These are phyloP conservation scores for Empis stercorea DNA, from an alignment of 2,888 invertebrate genomes.

Conservation along the genomic window DNA sequence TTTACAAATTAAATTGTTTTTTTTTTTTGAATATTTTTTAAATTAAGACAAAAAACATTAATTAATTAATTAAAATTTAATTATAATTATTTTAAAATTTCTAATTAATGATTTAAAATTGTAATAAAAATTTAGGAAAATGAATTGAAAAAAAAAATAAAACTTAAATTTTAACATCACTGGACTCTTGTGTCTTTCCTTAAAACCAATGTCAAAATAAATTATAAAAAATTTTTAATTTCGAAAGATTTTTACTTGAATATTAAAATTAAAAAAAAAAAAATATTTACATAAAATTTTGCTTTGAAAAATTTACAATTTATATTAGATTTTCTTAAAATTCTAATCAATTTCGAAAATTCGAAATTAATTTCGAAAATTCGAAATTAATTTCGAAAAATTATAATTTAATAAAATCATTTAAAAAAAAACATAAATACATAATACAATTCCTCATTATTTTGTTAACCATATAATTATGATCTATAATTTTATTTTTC, in stretches of 20 bases:
- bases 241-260: background rate
- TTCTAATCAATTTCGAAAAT: background rate
- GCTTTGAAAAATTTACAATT: background rate
- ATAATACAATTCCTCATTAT: too few relatives aligned
- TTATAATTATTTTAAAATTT: too few relatives aligned
- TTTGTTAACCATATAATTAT: too few relatives aligned
- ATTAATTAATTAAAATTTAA: background rate
- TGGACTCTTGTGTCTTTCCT: constrained; percentile 17
- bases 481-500: too few relatives aligned
- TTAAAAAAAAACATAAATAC: too few relatives aligned
- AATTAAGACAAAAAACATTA: background rate
- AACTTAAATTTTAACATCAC: constrained; percentile 19
- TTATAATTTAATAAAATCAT: background rate
- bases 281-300: background rate
- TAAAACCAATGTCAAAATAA: background rate
- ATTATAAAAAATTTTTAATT: too few relatives aligned
- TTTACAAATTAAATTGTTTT: background rate
- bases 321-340: background rate
- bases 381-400: background rate
- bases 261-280: background rate
- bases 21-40: background rate
- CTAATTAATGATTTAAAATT: background rate
- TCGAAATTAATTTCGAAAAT: background rate
- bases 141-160: background rate
- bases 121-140: too few relatives aligned